Base-by-base conservation (phyloP, 2,797 vertebrate genomes). In the Eulemur mongoz region DNA sequence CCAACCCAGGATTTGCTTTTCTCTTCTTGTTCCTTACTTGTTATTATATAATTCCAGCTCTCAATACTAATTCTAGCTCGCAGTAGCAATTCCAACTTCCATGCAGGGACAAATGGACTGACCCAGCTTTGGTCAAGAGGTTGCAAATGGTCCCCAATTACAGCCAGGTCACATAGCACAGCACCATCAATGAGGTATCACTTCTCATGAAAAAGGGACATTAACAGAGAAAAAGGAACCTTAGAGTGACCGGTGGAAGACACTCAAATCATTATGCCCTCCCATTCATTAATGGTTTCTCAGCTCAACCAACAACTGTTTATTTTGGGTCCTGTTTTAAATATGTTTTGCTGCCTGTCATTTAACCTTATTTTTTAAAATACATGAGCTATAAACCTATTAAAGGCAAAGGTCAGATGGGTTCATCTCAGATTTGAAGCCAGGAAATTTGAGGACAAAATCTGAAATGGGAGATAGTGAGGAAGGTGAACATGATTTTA, bases 341-440 rank as follows among this genome's bases (percentile, higher is more conserved):
- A 73, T 69, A 81, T 57, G 48, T 72, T 95, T 96, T 89, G 87
- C 61, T 70, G 78, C 23, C 48, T 87, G 83, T 30, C 89, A 93
- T 69, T 75, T 79, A 76, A 92, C 95, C 61, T 89, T 95, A 80
- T 48, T 97, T 94, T 95, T 84, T 57, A 80, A 95, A 95, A 91
- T 73, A 73, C 73, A 38, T 30, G 22, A 67, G 50, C 54, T 76
- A 69, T 83, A 69, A 95, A 95, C 83, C 17, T 90, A 94, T 84
- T 45, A 25, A 92, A 93, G 40, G 65, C 70, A 93, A 72, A 93
- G 69, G 45, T 90, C 91, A 94, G 11, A 35, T 69, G 45, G 35
- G 83, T 73, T 67, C 54, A 78, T 89, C 59, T 63, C 50, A 61
- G 75, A 89, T 93, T 73, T 84, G 65, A 70, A 93, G 35, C 81